Evolutionary conservation across 64 coral and sea anemone genomes (phyloP).

Genomic region (Stylophora pistillata): DNA sequence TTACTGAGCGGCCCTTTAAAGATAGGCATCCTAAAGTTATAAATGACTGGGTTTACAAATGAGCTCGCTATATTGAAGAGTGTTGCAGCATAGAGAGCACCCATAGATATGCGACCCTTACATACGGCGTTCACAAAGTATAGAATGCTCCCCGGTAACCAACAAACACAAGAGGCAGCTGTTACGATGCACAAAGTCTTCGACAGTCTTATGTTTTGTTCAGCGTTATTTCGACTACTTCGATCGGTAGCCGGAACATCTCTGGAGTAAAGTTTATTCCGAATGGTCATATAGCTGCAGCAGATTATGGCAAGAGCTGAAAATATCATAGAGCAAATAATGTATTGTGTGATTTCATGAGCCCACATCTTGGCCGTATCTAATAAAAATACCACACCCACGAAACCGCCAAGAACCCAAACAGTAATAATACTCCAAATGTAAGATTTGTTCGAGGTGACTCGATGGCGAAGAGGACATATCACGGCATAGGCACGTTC

Average conservation of each 20-base stretch:
- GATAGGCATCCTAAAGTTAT: not conserved
- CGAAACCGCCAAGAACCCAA: not conserved
- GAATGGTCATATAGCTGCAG: not conserved
- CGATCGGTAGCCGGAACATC: not conserved
- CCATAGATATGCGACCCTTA: not conserved
- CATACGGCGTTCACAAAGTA: not conserved
- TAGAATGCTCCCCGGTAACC: not conserved
- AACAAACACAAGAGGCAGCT: not conserved
- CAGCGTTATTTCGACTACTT: not conserved
- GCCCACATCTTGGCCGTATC: not conserved
- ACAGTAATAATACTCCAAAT: not conserved
- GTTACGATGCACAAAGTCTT: slow-evolving; percentile 1
- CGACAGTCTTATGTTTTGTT: slow-evolving; percentile 19
- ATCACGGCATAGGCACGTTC: slow-evolving; percentile 29
- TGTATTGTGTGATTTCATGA: not conserved
- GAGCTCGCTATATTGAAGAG: not conserved
- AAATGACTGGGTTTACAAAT: not conserved
- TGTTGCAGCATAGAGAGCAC: not conserved
- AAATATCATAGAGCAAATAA: not conserved
- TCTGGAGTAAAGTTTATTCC: not conserved
- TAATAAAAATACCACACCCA: not conserved
- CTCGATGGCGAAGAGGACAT: slow-evolving; percentile 16
- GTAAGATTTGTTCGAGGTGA: not conserved
- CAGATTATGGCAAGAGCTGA: not conserved
- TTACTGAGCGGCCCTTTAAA: not conserved